These are phyloP conservation scores for Galerucella pusilla DNA, from an alignment of 2,888 invertebrate genomes.

Conservation along the genomic window DNA sequence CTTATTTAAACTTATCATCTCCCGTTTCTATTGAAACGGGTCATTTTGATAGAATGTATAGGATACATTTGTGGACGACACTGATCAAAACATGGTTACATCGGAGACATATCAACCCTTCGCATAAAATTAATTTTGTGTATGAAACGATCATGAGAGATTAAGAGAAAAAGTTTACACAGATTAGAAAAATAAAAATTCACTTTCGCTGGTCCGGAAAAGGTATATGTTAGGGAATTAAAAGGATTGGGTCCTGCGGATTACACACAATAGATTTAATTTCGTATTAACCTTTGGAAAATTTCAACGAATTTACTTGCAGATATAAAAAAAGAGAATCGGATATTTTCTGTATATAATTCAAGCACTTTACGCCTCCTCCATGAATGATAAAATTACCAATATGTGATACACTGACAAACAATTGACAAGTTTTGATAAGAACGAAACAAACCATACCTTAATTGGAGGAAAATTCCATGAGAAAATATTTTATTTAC, in stretches of 20 bases:
- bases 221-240: conserved; percentile 12
- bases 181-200: conserved; percentile 41
- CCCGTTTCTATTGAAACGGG: not conserved
- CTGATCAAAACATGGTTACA: not conserved
- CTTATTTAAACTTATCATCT: too few species aligned
- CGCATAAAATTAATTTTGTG: conserved; percentile 49
- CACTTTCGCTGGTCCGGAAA: conserved; percentile 28
- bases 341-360: too few species aligned
- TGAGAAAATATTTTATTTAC: too few species aligned
- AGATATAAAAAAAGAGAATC: not conserved
- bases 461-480: too few species aligned
- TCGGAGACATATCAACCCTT: conserved; percentile 41
- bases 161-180: conserved; percentile 43
- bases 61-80: not conserved
- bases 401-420: too few species aligned
- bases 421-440: too few species aligned
- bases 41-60: too few species aligned
- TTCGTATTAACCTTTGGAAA: conserved; percentile 25
- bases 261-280: conserved; percentile 41
- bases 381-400: too few species aligned
- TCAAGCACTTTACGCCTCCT: too few species aligned
- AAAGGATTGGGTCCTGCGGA: conserved; percentile 32
- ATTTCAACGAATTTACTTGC: conserved; percentile 17
- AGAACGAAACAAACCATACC: too few species aligned
- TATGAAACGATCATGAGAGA: conserved; percentile 41